A percentile compares a stretch with the other conserved stretches of the same genome.
Conservation (phyloP, 2,888 invertebrate species). For the Phalera bucephala region DNA sequence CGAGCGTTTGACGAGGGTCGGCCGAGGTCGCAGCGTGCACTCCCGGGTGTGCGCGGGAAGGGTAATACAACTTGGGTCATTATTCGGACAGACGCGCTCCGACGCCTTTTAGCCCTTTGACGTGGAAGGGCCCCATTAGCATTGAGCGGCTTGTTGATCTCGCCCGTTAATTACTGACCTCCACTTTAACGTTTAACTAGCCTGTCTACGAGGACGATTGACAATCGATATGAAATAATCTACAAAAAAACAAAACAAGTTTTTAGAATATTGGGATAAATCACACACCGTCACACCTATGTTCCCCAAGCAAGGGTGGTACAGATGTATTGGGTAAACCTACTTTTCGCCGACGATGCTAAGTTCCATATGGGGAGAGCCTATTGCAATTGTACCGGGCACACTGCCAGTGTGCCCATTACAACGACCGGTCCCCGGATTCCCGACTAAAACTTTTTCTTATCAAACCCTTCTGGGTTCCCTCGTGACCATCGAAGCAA, state of each 20-base stretch:
- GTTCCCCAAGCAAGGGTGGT: too few species aligned
- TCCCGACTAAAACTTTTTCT: too few species aligned
- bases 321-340: too few species aligned
- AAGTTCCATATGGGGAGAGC: too few species aligned
- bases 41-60: constrained; percentile 43
- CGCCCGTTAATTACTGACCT: constrained; percentile 77
- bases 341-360: too few species aligned
- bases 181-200: constrained; percentile 58
- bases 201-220: constrained; percentile 36
- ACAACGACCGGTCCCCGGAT: too few species aligned
- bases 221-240: constrained; percentile 28
- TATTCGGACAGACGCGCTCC: constrained; percentile 78
- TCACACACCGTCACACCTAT: too few species aligned
- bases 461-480: too few species aligned
- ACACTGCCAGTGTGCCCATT: too few species aligned
- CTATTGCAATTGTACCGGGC: too few species aligned
- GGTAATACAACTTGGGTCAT: constrained; percentile 69
- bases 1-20: constrained; percentile 80
- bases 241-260: constrained; percentile 12
- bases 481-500: too few species aligned
- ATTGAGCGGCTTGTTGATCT: constrained; percentile 78
- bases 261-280: too few species aligned
- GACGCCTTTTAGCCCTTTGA: constrained; percentile 79
- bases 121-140: constrained; percentile 79
- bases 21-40: constrained; percentile 58